Percentiles rank a stretch among this genome's conserved stretches.
phyloP scores from a whole-genome alignment of 1,140 invertebrate species.

The Araneus ventricosus region DNA sequence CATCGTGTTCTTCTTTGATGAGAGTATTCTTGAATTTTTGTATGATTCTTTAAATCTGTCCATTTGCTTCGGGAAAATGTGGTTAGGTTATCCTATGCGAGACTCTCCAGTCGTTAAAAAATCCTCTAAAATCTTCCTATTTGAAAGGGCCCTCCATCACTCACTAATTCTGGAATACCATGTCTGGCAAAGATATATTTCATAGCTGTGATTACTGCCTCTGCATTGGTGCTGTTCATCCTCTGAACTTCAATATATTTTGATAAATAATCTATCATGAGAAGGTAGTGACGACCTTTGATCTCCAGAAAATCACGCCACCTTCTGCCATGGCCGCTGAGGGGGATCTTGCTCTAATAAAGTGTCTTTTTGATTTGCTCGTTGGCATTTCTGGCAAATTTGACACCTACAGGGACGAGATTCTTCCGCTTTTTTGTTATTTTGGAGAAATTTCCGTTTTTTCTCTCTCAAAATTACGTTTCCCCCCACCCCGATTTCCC shows the following conservation, averaged over 20 bases:
- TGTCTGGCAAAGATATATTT: conserved; percentile 75
- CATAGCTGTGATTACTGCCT: conserved; percentile 67
- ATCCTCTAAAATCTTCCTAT: neutral
- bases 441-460: no score
- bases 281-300: conserved; percentile 49
- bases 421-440: no score
- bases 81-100: conserved; percentile 10
- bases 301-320: conserved; percentile 61
- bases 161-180: conserved; percentile 77
- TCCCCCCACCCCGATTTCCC: no score
- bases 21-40: conserved; percentile 56
- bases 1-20: conserved; percentile 18
- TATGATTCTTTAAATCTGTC: conserved; percentile 50
- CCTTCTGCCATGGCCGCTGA: conserved; percentile 38
- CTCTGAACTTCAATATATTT: conserved; percentile 76
- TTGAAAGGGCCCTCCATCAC: conserved; percentile 77
- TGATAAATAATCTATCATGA: conserved; percentile 77
- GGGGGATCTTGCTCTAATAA: conserved; percentile 14
- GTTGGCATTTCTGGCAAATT: conserved; percentile 44
- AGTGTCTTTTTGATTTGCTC: conserved; percentile 29
- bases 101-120: conserved; percentile 12
- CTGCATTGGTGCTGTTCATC: conserved; percentile 64
- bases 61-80: conserved; percentile 51
- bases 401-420: neutral
- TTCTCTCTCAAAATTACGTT: no score